These are phyloP conservation scores for Diorhabda sublineata DNA, from an alignment of 1,140 invertebrate species.

Conservation along the genomic window DNA sequence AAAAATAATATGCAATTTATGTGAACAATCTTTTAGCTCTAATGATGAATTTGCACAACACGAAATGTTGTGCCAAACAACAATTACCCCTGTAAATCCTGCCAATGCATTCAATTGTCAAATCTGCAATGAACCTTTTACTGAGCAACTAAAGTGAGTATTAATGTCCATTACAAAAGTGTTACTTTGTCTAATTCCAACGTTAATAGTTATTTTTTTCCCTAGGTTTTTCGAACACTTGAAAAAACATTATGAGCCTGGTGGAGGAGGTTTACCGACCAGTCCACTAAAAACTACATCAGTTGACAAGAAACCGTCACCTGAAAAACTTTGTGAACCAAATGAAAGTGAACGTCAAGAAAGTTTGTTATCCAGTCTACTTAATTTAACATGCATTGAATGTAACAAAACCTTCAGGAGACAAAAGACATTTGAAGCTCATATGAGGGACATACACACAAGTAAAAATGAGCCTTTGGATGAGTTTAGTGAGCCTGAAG, in stretches of 20 bases:
- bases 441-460: conserved; percentile 56
- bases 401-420: conserved; percentile 62
- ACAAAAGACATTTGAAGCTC: conserved; percentile 62
- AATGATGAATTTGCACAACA: conserved; percentile 40
- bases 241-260: conserved; percentile 73
- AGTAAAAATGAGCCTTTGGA: conserved; percentile 45
- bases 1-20: conserved; percentile 37
- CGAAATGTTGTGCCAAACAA: conserved; percentile 40
- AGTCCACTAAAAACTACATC: conserved; percentile 1
- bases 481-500: conserved; percentile 78
- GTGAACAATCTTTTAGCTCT: conserved; percentile 37
- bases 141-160: conserved; percentile 57
- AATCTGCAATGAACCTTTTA: conserved; percentile 60
- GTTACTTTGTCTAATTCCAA: background rate
- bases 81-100: conserved; percentile 34
- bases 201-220: background rate
- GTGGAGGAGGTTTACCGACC: conserved; percentile 17
- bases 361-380: conserved; percentile 37
- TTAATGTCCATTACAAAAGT: background rate
- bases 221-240: conserved; percentile 72
- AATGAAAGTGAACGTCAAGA: conserved; percentile 33
- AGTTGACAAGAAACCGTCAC: background rate
- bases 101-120: conserved; percentile 58
- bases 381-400: conserved; percentile 52
- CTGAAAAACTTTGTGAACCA: conserved; percentile 3